phyloP scores from a whole-genome alignment of 1,140 invertebrate genomes.

The Aphidius gifuensis region DNA sequence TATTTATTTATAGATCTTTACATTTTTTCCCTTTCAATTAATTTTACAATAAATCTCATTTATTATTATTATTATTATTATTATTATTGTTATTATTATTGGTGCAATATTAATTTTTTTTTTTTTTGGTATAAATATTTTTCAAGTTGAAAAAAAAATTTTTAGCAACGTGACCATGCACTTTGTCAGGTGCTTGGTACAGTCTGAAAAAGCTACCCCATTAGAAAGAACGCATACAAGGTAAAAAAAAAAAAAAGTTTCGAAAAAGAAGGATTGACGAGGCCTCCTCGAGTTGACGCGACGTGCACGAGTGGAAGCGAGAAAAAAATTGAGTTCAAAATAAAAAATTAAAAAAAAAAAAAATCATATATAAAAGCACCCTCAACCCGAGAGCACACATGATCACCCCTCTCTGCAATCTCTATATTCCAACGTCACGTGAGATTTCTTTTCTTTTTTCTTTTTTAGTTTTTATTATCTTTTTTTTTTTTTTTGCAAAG shows the following conservation, averaged over 20 bases:
- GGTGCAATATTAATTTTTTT: too few species aligned
- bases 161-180: constrained; percentile 2
- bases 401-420: not conserved
- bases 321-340: not conserved
- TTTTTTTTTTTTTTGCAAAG: constrained; percentile 2
- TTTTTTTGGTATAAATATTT: too few species aligned
- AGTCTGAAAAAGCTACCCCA: constrained; percentile 8
- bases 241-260: too few species aligned
- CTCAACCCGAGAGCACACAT: not conserved
- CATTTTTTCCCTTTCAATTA: too few species aligned
- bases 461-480: not conserved
- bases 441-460: not conserved
- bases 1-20: too few species aligned
- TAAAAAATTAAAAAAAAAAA: not conserved
- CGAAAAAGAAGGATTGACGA: not conserved
- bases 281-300: constrained; percentile 11
- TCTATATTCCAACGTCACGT: too few species aligned
- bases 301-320: constrained; percentile 19
- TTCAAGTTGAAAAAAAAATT: too few species aligned
- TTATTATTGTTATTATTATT: too few species aligned
- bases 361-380: not conserved
- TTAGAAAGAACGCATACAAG: not conserved
- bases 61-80: too few species aligned
- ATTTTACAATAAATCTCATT: too few species aligned
- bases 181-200: not conserved